Percentiles rank a stretch among this genome's conserved stretches.
Conservation (phyloP, 2,797 vertebrate genomes). For the Lemur catta region DNA sequence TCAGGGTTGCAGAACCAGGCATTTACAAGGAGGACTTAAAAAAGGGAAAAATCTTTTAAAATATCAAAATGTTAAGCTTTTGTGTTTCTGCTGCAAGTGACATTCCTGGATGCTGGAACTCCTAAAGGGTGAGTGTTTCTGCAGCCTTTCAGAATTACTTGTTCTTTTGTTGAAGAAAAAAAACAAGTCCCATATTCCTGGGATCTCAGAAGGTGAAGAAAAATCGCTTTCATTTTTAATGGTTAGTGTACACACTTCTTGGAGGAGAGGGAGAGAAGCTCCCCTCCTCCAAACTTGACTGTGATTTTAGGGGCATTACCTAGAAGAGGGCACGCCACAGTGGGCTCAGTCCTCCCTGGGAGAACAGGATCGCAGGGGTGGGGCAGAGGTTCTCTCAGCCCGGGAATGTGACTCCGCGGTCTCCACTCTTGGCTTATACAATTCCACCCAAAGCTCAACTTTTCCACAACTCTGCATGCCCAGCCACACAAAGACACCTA, state of each 20-base stretch:
- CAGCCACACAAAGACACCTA: background rate
- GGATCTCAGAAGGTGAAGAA: constrained; percentile 44
- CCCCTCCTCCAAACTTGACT: constrained; percentile 13
- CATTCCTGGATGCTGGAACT: constrained; percentile 51
- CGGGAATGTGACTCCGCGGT: background rate
- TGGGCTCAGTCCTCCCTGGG: background rate
- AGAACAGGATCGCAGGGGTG: background rate
- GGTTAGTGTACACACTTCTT: constrained; percentile 25
- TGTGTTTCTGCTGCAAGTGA: constrained; percentile 49
- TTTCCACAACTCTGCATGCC: background rate
- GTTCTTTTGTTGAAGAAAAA: constrained; percentile 67
- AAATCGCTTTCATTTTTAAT: constrained; percentile 56
- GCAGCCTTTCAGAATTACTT: constrained; percentile 43
- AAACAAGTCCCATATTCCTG: constrained; percentile 34
- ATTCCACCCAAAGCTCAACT: constrained; percentile 29
- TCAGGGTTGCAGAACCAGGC: constrained; percentile 12
- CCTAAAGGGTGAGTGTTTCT: constrained; percentile 59
- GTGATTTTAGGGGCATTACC: constrained; percentile 28
- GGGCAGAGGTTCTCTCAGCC: background rate
- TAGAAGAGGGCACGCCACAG: constrained; percentile 1
- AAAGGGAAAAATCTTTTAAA: constrained; percentile 54
- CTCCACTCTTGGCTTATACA: background rate
- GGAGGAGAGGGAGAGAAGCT: background rate
- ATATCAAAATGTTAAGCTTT: constrained; percentile 69
- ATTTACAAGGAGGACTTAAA: constrained; percentile 50